Evolutionary conservation across 2,113 vertebrate genomes (phyloP).

Genomic region (Periophthalmus modestus): DNA sequence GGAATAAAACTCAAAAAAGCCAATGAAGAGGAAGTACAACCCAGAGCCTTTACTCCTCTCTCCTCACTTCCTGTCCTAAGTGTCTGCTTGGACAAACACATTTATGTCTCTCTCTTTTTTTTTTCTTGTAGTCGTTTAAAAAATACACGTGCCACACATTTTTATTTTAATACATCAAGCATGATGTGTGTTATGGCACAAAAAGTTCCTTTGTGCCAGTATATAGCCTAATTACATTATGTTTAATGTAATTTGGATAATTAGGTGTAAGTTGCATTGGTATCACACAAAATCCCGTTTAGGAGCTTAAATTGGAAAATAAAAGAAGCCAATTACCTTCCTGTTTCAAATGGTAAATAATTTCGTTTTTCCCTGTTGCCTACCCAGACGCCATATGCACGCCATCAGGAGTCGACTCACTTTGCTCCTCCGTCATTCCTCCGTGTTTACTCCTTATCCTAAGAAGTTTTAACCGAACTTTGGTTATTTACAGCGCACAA

Average conservation of each 20-base stretch:
- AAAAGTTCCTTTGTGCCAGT: slow-evolving; percentile 47
- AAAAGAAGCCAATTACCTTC: not conserved
- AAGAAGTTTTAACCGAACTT: not conserved
- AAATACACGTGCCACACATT: slow-evolving; percentile 7
- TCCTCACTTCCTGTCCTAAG: slow-evolving; percentile 55
- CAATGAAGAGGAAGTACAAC: slow-evolving; percentile 62
- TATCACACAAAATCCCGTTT: not conserved
- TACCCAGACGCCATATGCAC: slow-evolving; percentile 48
- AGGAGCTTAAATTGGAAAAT: not conserved
- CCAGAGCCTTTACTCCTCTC: slow-evolving; percentile 48
- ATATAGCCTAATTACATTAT: slow-evolving; percentile 24
- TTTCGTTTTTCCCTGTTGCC: slow-evolving; percentile 9
- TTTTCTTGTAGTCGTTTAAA: not conserved
- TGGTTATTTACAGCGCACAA: not conserved
- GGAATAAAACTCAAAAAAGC: slow-evolving; percentile 49
- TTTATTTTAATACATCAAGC: slow-evolving; percentile 35
- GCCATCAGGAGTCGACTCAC: slow-evolving; percentile 47
- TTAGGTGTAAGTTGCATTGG: not conserved
- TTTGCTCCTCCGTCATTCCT: slow-evolving; percentile 14
- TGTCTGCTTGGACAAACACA: not conserved
- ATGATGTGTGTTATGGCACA: slow-evolving; percentile 47
- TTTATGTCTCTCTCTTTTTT: slow-evolving; percentile 6
- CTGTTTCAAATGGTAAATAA: slow-evolving; percentile 14
- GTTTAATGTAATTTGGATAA: slow-evolving; percentile 29
- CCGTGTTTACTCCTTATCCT: slow-evolving; percentile 9